Evolutionary conservation across 2,888 invertebrate species (phyloP), one percentile per base, ranked within the genome.

Genomic region (Unio delphinus): DNA sequence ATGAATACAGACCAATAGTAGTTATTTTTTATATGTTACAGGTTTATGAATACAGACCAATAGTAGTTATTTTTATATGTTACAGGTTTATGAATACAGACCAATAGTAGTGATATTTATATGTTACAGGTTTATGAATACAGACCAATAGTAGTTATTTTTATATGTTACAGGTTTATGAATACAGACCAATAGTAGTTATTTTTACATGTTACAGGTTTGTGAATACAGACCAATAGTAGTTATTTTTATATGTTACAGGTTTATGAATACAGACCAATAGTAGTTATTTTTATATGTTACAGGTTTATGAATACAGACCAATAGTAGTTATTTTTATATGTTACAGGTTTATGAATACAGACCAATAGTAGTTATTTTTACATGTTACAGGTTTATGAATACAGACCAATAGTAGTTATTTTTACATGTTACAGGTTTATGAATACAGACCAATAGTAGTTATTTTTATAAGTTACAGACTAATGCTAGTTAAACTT

Each of bases 381-480:
- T 65, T 30, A 45, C 20, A 30, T 61, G 34, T 59, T 70, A 3
- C 70, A 82, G 82, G 74, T 82, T 58, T 45, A 0, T 85, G 94
- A 18, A 81, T 78, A 55, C 60, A 74, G 54, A 63, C 26, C 6
- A 69, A 69, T 15, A 61, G 66, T 55, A 54, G 69, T 8, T 63
- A 71, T 28, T 77, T 76, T 64, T 78, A 73, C 64, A 69, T 74
- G 90, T 91, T 2, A 90, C 91, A 30, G 94, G 8, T 90, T 91
- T 15, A 92, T 95, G 34, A 92, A 91, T 65, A 96, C 95, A n/a
- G 95, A 93, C 87, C 92, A 94, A 0, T 92, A 93, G 76, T 95
- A 96, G 0, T 92, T 45, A 45, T 45, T 11, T 45, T 45, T 45
- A 45, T 45, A 45, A 15, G 28, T n/a, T 58, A 26, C 26, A 7